phyloP scores from a whole-genome alignment of 2,888 invertebrate genomes.

The Choristoneura rosaceana region DNA sequence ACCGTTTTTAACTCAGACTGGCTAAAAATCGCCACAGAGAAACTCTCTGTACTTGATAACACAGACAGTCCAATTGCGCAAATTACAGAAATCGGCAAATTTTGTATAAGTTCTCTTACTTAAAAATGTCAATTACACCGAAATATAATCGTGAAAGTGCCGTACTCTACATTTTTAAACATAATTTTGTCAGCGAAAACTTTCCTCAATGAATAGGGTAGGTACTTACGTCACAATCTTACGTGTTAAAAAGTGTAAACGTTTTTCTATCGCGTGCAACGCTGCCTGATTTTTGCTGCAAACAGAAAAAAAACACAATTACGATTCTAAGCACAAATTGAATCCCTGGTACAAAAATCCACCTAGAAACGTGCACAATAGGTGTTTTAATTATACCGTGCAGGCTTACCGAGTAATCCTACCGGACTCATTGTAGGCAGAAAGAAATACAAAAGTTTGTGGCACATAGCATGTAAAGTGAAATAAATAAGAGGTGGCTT shows the following conservation, averaged over 20 bases:
- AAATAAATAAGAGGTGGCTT: conserved; percentile 48
- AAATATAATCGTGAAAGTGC: too few relatives aligned
- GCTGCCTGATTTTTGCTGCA: not conserved
- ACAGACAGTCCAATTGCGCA: too few relatives aligned
- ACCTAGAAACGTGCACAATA: conserved; percentile 22
- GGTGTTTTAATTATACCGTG: conserved; percentile 39
- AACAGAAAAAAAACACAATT: conserved; percentile 4
- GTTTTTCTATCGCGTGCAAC: not conserved
- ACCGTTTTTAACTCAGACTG: too few relatives aligned
- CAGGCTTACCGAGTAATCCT: conserved; percentile 36
- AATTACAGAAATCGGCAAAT: too few relatives aligned
- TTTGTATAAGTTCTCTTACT: too few relatives aligned
- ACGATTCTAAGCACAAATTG: conserved; percentile 18
- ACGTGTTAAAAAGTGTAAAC: not conserved
- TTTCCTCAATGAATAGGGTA: too few relatives aligned
- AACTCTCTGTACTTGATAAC: too few relatives aligned
- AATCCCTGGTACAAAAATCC: conserved; percentile 10
- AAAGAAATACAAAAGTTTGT: conserved; percentile 42
- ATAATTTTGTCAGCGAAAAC: not conserved
- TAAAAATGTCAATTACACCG: too few relatives aligned
- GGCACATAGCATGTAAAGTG: conserved; percentile 45
- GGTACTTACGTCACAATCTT: too few relatives aligned
- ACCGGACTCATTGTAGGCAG: conserved; percentile 22
- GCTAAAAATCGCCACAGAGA: too few relatives aligned
- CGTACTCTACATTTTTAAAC: too few relatives aligned